Conservation (phyloP, 2,888 invertebrate species). For the Caenorhabditis sp. region DNA sequence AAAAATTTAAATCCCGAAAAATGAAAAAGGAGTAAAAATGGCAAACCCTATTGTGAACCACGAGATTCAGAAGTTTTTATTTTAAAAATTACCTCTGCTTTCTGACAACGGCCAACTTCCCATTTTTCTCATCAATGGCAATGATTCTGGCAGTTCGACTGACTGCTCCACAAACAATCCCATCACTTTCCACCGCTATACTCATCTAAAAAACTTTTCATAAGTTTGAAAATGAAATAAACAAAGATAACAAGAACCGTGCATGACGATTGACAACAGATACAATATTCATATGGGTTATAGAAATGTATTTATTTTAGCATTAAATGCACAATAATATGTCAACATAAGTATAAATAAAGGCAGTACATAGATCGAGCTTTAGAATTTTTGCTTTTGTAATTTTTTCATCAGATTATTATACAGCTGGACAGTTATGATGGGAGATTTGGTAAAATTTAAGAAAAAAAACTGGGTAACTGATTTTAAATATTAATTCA, state of each 20-base stretch:
- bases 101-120: conserved; percentile 45
- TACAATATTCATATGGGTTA: not conserved
- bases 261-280: not conserved
- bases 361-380: not conserved
- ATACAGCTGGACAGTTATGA: no score
- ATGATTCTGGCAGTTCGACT: conserved; percentile 34
- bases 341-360: not conserved
- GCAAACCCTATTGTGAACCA: no score
- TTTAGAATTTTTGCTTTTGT: not conserved
- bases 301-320: conserved; percentile 1
- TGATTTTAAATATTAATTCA: conserved; percentile 24
- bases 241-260: not conserved
- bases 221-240: not conserved
- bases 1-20: no score
- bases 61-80: no score
- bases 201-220: conserved; percentile 26
- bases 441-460: no score
- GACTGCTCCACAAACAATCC: conserved; percentile 17
- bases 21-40: no score
- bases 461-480: no score
- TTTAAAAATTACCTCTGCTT: conserved; percentile 20
- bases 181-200: conserved; percentile 21
- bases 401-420: not conserved
- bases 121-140: conserved; percentile 37
- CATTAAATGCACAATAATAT: conserved; percentile 1